Conservation (phyloP, 1,140 invertebrate species). For the Papilio helenus region DNA sequence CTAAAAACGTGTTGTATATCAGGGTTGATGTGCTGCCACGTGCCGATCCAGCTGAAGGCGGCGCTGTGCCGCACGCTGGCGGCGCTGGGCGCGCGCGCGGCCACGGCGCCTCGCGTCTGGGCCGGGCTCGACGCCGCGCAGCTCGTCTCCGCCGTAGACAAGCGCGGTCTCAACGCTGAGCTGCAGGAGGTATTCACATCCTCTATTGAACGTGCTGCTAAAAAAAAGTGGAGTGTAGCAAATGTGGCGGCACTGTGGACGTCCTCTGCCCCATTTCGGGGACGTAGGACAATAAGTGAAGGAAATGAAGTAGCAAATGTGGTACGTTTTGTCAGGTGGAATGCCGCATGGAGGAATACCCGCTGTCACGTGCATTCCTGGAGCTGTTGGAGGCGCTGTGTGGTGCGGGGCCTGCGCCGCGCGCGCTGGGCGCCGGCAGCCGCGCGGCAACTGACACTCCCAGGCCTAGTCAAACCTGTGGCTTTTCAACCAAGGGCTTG, state of each 20-base stretch:
- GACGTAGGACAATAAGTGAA: too few relatives aligned
- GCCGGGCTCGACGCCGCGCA: constrained; percentile 93
- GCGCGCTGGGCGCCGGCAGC: constrained; percentile 90
- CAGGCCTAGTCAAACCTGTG: too few relatives aligned
- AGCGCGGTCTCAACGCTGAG: constrained; percentile 87
- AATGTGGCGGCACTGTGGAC: too few relatives aligned
- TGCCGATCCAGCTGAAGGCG: constrained; percentile 93
- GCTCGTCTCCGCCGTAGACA: constrained; percentile 87
- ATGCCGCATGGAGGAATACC: constrained; percentile 93
- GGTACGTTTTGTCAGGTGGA: constrained; percentile 86
- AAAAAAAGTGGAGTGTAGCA: too few relatives aligned
- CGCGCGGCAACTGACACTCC: too few relatives aligned
- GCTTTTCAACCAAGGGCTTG: too few relatives aligned
- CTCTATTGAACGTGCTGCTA: too few relatives aligned
- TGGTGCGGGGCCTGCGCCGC: constrained; percentile 86
- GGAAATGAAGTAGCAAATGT: not conserved
- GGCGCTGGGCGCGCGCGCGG: constrained; percentile 88
- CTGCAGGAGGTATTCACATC: constrained; percentile 81
- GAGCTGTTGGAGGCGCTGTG: constrained; percentile 90
- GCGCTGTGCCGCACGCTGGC: constrained; percentile 90
- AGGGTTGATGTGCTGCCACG: constrained; percentile 92
- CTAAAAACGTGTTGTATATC: not conserved
- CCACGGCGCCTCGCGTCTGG: constrained; percentile 92
- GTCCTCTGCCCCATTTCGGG: too few relatives aligned
- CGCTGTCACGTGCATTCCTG: constrained; percentile 91